Percentiles rank a stretch among this genome's conserved stretches.
phyloP scores from a whole-genome alignment of 1,140 invertebrate genomes.

The Leptinotarsa lineolata region DNA sequence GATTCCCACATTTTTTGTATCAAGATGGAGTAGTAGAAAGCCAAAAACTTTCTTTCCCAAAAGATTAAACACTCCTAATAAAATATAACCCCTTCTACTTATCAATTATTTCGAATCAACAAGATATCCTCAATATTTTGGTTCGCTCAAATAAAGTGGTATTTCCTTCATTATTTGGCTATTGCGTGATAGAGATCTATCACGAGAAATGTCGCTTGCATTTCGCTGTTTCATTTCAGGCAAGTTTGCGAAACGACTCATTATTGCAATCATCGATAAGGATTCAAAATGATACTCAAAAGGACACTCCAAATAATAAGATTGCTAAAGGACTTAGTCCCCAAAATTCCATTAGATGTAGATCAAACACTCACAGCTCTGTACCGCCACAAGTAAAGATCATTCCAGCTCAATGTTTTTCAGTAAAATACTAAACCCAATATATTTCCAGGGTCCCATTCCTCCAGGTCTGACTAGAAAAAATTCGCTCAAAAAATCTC shows the following conservation, averaged over 20 bases:
- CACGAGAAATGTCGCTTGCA: not conserved
- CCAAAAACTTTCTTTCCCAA: too few relatives aligned
- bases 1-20: too few relatives aligned
- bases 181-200: not conserved
- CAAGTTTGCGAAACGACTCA: conserved; percentile 60
- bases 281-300: conserved; percentile 73
- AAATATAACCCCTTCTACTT: too few relatives aligned
- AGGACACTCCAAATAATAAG: conserved; percentile 62
- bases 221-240: conserved; percentile 37
- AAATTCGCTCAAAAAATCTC: conserved; percentile 49
- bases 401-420: conserved; percentile 11
- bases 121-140: too few relatives aligned
- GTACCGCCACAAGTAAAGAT: conserved; percentile 47
- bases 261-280: conserved; percentile 63
- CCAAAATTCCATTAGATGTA: conserved; percentile 69
- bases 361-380: conserved; percentile 52
- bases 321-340: conserved; percentile 69
- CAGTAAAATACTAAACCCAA: not conserved
- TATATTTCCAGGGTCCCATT: conserved; percentile 19
- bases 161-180: too few relatives aligned
- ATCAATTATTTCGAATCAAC: too few relatives aligned
- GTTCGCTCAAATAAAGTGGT: too few relatives aligned
- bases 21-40: too few relatives aligned
- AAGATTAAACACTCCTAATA: too few relatives aligned
- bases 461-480: conserved; percentile 46